Evolutionary conservation across 37 sponge, comb jelly and placozoan species (phyloP).

Genomic region (Aplysina aerophoba): DNA sequence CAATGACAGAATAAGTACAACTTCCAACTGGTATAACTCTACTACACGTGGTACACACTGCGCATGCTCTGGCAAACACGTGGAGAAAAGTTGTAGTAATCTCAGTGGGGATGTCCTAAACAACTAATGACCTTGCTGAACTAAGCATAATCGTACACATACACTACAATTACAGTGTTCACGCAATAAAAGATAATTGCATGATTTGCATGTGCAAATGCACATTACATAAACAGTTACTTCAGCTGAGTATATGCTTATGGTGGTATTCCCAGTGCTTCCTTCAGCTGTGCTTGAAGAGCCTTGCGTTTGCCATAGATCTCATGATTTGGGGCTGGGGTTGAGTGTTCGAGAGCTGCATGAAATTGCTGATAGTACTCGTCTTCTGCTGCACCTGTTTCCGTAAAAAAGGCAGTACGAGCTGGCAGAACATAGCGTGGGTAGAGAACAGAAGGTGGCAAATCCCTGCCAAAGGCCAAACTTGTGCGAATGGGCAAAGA

Average conservation of each 20-base stretch:
- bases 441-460: neutral
- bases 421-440: constrained; percentile 54
- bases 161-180: no score
- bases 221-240: no score
- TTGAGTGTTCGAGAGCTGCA: constrained; percentile 22
- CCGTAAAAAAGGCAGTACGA: constrained; percentile 33
- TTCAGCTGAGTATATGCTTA: neutral
- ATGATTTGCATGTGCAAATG: no score
- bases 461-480: constrained; percentile 42
- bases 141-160: no score
- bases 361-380: neutral
- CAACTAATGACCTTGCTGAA: no score
- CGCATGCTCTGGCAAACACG: no score
- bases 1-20: no score
- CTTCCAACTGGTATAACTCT: no score
- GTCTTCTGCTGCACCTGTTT: constrained; percentile 5
- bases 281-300: neutral
- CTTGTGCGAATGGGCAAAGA: constrained; percentile 20
- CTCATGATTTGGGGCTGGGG: constrained; percentile 37
- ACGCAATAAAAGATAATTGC: no score
- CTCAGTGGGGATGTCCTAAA: no score
- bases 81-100: no score
- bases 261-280: neutral
- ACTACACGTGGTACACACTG: no score
- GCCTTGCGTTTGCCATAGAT: constrained; percentile 4